These are phyloP conservation scores for Lasioglossum leucozonium DNA, from an alignment of 2,888 invertebrate genomes.

Conservation along the genomic window DNA sequence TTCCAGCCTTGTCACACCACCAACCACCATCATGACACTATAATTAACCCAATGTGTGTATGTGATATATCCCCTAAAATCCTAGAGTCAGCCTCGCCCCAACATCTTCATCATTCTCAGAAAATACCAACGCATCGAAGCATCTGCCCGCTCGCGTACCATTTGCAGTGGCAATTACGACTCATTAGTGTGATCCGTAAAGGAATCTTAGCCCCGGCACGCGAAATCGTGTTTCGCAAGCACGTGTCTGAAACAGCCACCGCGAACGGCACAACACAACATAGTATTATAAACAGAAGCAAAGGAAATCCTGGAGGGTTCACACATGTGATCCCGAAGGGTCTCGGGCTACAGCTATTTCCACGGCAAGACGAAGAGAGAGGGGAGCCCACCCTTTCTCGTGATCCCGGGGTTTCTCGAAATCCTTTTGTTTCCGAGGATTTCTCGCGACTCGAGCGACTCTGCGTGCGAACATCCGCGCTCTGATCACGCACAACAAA, in stretches of 20 bases:
- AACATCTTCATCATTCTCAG: background rate
- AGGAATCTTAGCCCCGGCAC: background rate
- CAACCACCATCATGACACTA: background rate
- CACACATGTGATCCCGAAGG: conserved; percentile 17
- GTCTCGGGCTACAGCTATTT: background rate
- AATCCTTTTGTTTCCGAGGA: conserved; percentile 40
- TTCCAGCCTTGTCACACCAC: background rate
- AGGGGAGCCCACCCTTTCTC: background rate
- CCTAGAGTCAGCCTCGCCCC: background rate
- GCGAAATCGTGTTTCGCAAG: background rate
- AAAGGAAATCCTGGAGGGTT: conserved; percentile 8
- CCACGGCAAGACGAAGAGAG: background rate
- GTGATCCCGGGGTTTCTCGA: conserved; percentile 25
- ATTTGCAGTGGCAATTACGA: conserved; percentile 30
- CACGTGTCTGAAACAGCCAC: conserved; percentile 2
- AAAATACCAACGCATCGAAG: background rate
- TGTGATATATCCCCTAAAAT: background rate
- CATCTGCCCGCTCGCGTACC: background rate
- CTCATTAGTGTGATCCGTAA: conserved; percentile 36
- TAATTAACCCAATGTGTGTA: background rate
- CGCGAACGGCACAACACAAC: background rate
- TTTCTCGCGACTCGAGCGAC: conserved; percentile 49
- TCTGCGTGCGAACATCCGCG: conserved; percentile 55
- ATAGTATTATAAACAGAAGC: conserved; percentile 4
- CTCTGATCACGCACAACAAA: conserved; percentile 57